These are phyloP conservation scores for Glyphotaelius pellucidus DNA, from an alignment of 2,888 invertebrate species.

Conservation along the genomic window DNA sequence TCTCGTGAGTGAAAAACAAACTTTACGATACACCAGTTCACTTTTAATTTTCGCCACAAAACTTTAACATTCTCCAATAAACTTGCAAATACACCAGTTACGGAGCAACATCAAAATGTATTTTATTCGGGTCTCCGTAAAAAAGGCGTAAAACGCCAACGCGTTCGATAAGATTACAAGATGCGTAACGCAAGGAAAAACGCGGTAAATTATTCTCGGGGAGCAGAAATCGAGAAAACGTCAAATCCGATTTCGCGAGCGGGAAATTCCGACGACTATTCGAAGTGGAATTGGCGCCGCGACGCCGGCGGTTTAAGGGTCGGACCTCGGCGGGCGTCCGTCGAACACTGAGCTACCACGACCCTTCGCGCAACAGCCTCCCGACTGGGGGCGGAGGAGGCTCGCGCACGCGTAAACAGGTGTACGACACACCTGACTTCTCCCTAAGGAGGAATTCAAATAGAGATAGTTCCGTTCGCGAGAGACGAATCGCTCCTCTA, in stretches of 20 bases:
- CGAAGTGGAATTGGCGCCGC: slow-evolving; percentile 7
- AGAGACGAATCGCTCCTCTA: background rate
- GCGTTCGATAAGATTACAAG: slow-evolving; percentile 1
- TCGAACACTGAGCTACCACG: slow-evolving; percentile 41
- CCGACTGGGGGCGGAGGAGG: slow-evolving; percentile 31
- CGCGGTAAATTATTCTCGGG: slow-evolving; percentile 2
- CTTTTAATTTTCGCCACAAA: slow-evolving; percentile 17
- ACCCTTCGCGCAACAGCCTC: slow-evolving; percentile 52
- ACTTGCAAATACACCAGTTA: slow-evolving; percentile 9
- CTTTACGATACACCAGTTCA: slow-evolving; percentile 2
- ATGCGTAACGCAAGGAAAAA: slow-evolving; percentile 1
- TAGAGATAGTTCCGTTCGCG: slow-evolving; percentile 4
- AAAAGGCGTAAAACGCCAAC: background rate
- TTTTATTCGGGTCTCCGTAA: slow-evolving; percentile 15
- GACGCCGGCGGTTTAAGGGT: slow-evolving; percentile 3
- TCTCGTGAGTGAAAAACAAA: background rate
- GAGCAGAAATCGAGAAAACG: background rate
- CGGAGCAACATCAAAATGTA: background rate
- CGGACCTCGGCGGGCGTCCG: slow-evolving; percentile 45
- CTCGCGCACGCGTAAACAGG: slow-evolving; percentile 41
- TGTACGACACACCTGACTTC: slow-evolving; percentile 32
- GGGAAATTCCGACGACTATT: slow-evolving; percentile 27
- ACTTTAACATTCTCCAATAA: slow-evolving; percentile 10
- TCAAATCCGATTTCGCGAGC: background rate
- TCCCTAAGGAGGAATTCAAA: background rate